Base-by-base conservation (phyloP, 2,113 vertebrate genomes). In the Toxotes jaculatrix region DNA sequence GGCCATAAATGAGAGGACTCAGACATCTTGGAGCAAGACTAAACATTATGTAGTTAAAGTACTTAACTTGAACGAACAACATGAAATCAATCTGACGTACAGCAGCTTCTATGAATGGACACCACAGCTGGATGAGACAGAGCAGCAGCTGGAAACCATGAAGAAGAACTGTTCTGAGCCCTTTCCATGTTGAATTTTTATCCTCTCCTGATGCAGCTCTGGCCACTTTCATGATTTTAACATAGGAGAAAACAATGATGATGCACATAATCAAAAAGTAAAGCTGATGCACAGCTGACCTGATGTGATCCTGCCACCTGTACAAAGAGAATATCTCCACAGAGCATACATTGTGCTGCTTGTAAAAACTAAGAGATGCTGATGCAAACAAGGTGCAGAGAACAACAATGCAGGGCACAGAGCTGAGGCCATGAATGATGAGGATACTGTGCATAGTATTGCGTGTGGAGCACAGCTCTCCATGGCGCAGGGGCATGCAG, bases 111-210 rank as follows among this genome's bases (percentile, higher is more conserved):
- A 93, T 68, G 13, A 91, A 77, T 0, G 90, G 87, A 17, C 63
- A 70, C 82, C 83, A 87, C 6, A 93, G 60, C 66, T 85, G 82
- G 32, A 85, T 49, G 16, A 92, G 83, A 66, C 77, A 89, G 1
- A 93, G 83, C 3, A 91, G 0, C 21, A 93, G 64, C 71, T 93
- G 91, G 43, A 91, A 77, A 38, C 65, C 83, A 79, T 92, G 90
- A 13, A 92, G 84, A 23, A 75, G 10, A 27, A 91, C 88, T 0
- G 93, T 93, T 40, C 74, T 89, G 2, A 83, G 80, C 1, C 88
- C 84, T 60, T 80, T 93, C 31, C 38, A 40, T 9, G 68, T 61
- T 8, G 78, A 89, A 12, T 79, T 85, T 49, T 82, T 85, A 51
- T 79, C 59, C 3, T 88, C 68, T 38, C 45, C 66, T 34, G 66